These are phyloP conservation scores for Cyaniris semiargus DNA, from an alignment of 2,888 invertebrate species.

Conservation along the genomic window DNA sequence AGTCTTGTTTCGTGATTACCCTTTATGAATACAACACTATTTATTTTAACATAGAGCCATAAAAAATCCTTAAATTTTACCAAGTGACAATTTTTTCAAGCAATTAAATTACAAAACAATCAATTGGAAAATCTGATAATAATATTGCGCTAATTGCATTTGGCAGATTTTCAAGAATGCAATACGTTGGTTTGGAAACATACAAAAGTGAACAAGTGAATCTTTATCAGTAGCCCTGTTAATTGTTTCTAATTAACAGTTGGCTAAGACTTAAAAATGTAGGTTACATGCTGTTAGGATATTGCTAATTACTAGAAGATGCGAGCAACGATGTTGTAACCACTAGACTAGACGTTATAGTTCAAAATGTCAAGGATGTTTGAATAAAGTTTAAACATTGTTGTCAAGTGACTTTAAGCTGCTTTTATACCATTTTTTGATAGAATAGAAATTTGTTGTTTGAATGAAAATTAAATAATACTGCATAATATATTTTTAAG, in stretches of 20 bases:
- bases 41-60: no score
- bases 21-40: no score
- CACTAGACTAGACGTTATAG: not conserved
- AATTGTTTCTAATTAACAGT: conserved; percentile 21
- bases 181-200: not conserved
- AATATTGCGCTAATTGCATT: not conserved
- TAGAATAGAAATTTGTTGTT: no score
- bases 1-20: no score
- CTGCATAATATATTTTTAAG: not conserved
- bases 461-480: not conserved
- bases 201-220: not conserved
- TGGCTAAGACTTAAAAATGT: conserved; percentile 35
- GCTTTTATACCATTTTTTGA: no score
- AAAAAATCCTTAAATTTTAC: no score
- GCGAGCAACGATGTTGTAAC: not conserved
- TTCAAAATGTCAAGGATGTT: conserved; percentile 13
- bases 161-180: not conserved
- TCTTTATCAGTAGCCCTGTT: not conserved
- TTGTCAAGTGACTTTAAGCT: not conserved
- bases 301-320: conserved; percentile 36
- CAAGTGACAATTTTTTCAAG: no score
- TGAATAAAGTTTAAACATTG: not conserved
- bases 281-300: conserved; percentile 32
- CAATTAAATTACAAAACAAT: not conserved
- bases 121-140: not conserved